Percentiles rank a stretch among this genome's conserved stretches.
These are phyloP conservation scores for Andinoacara biseriatus DNA, from an alignment of 2,113 vertebrate species.

Conservation along the genomic window DNA sequence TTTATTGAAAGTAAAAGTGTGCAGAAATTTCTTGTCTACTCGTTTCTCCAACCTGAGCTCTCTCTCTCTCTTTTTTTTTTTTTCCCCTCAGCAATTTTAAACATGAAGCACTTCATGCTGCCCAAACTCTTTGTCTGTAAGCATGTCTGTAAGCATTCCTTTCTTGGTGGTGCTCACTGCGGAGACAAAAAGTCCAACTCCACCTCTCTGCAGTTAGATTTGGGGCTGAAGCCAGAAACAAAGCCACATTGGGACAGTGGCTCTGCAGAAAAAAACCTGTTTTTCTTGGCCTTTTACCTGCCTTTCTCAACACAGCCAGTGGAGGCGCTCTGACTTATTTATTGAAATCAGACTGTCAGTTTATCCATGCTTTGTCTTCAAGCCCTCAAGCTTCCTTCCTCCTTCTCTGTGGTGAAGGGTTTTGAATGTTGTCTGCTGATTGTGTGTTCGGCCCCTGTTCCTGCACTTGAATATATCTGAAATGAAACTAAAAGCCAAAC, in stretches of 20 bases:
- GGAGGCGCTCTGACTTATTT: background rate
- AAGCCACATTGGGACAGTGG: background rate
- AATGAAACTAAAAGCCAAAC: background rate
- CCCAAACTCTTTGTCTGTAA: background rate
- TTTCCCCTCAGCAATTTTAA: background rate
- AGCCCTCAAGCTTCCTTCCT: background rate
- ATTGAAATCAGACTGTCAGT: background rate
- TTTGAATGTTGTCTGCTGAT: conserved; percentile 1
- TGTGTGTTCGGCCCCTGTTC: background rate
- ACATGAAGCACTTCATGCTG: background rate
- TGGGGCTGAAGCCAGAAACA: background rate
- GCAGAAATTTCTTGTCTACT: background rate
- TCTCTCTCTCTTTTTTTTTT: background rate
- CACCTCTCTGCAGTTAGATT: background rate
- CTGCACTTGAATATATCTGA: background rate
- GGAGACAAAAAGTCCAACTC: background rate
- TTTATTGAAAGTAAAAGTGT: background rate
- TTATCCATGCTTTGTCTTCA: background rate
- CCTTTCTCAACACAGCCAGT: conserved; percentile 1
- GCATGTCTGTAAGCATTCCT: background rate
- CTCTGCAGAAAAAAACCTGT: background rate
- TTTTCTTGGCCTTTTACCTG: background rate
- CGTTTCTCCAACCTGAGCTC: background rate
- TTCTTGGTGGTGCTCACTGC: background rate
- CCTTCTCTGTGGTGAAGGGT: background rate